These are phyloP conservation scores for Ips nitidus DNA, from an alignment of 1,140 invertebrate species.

Conservation along the genomic window DNA sequence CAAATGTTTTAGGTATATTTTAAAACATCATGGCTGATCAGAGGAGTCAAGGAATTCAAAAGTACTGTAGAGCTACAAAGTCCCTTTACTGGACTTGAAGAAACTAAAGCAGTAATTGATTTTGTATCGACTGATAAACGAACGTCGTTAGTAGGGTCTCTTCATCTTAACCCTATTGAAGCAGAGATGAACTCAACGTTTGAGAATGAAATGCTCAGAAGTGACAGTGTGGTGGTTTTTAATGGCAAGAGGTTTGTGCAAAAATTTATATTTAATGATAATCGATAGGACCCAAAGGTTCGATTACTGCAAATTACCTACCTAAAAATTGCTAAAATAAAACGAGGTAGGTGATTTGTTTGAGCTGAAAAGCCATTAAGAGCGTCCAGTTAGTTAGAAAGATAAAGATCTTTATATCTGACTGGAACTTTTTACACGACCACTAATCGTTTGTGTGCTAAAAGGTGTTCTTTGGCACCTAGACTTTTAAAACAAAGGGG, in stretches of 20 bases:
- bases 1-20: slow-evolving; percentile 37
- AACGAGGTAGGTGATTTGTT: slow-evolving; percentile 13
- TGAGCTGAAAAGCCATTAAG: slow-evolving; percentile 19
- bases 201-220: slow-evolving; percentile 39
- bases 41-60: slow-evolving; percentile 54
- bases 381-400: slow-evolving; percentile 20
- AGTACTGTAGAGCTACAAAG: slow-evolving; percentile 55
- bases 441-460: slow-evolving; percentile 11
- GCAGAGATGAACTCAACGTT: slow-evolving; percentile 42
- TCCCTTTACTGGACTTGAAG: slow-evolving; percentile 56
- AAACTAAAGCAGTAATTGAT: slow-evolving; percentile 50
- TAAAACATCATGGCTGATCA: slow-evolving; percentile 56
- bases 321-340: slow-evolving; percentile 18
- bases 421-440: slow-evolving; percentile 13
- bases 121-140: slow-evolving; percentile 34
- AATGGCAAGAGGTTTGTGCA: slow-evolving; percentile 34
- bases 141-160: slow-evolving; percentile 35
- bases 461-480: slow-evolving; percentile 11
- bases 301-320: not conserved
- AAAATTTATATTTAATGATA: slow-evolving; percentile 25
- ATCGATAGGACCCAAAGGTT: not conserved
- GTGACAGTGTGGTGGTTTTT: slow-evolving; percentile 39
- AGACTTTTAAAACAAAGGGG: slow-evolving; percentile 3
- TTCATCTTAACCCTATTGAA: slow-evolving; percentile 44
- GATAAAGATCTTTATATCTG: slow-evolving; percentile 26